Percentiles rank a stretch among this genome's conserved stretches.
These are phyloP conservation scores for Neostethus bicornis DNA, from an alignment of 2,797 vertebrate genomes.

Conservation along the genomic window DNA sequence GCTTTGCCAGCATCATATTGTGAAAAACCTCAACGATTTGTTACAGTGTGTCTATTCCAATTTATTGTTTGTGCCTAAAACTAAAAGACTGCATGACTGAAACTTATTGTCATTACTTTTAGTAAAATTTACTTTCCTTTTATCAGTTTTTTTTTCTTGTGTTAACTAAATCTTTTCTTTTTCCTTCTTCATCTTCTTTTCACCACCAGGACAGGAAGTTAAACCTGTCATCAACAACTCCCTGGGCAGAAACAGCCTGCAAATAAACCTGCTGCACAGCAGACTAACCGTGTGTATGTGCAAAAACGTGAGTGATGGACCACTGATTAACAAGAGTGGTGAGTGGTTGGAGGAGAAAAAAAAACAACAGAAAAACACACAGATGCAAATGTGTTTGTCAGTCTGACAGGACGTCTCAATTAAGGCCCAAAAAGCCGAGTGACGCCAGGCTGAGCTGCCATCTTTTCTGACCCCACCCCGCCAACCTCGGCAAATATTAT, in stretches of 20 bases:
- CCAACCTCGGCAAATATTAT: conserved; percentile 62
- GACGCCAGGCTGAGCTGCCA: conserved; percentile 79
- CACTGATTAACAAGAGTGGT: conserved; percentile 92
- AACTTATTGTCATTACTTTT: background rate
- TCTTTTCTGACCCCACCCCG: conserved; percentile 81
- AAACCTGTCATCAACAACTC: conserved; percentile 61
- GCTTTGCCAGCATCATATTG: no score
- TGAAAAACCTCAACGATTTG: no score
- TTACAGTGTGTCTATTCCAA: no score
- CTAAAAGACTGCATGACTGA: no score
- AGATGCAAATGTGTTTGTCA: conserved; percentile 98
- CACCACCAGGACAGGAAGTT: conserved; percentile 81
- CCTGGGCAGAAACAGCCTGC: conserved; percentile 9
- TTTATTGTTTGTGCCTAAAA: no score
- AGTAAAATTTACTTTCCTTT: background rate
- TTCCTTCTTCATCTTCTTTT: conserved; percentile 9
- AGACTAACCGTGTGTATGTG: background rate
- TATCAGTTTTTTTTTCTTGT: conserved; percentile 4
- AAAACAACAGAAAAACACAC: conserved; percentile 81
- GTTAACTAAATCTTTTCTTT: conserved; percentile 7
- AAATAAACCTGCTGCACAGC: conserved; percentile 3
- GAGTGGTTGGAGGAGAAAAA: conserved; percentile 59
- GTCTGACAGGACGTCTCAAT: conserved; percentile 98
- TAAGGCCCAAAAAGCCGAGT: conserved; percentile 84
- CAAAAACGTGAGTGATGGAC: conserved; percentile 73